Conservation (phyloP, 23 tunicate genomes). For the Halocynthia roretzi region DNA sequence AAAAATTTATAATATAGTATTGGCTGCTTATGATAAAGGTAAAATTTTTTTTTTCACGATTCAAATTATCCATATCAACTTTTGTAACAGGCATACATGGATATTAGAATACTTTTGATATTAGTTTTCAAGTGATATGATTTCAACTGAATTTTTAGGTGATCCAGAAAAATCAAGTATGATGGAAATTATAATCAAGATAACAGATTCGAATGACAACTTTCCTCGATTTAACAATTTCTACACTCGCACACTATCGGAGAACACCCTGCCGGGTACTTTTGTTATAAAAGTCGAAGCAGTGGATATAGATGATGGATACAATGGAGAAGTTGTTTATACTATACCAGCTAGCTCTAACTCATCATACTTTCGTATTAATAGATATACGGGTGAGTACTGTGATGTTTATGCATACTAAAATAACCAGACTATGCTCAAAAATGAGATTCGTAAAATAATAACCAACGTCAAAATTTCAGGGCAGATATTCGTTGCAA, state of each 20-base stretch:
- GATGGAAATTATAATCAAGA: constrained; percentile 1
- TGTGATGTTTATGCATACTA: not conserved
- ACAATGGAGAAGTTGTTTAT: constrained; percentile 34
- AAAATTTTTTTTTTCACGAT: not conserved
- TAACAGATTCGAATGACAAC: constrained; percentile 55
- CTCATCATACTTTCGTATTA: constrained; percentile 20
- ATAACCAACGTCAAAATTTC: not conserved
- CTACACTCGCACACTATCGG: constrained; percentile 14
- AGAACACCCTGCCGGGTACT: constrained; percentile 28
- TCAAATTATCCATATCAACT: not conserved
- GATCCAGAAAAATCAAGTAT: not conserved
- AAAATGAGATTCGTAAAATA: too few relatives aligned
- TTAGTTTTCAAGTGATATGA: not conserved
- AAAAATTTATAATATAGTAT: constrained; percentile 11
- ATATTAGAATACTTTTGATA: not conserved
- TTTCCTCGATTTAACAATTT: constrained; percentile 31
- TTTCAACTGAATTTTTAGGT: not conserved
- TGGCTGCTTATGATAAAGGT: constrained; percentile 51
- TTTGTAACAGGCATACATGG: not conserved
- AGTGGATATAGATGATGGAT: constrained; percentile 46
- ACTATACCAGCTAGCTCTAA: constrained; percentile 26
- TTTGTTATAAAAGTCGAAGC: constrained; percentile 29
- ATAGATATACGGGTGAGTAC: constrained; percentile 20
- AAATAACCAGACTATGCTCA: not conserved
- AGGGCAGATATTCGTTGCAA: constrained; percentile 5